Evolutionary conservation across 2,797 vertebrate species (phyloP).

Genomic region (Psittacula echo): DNA sequence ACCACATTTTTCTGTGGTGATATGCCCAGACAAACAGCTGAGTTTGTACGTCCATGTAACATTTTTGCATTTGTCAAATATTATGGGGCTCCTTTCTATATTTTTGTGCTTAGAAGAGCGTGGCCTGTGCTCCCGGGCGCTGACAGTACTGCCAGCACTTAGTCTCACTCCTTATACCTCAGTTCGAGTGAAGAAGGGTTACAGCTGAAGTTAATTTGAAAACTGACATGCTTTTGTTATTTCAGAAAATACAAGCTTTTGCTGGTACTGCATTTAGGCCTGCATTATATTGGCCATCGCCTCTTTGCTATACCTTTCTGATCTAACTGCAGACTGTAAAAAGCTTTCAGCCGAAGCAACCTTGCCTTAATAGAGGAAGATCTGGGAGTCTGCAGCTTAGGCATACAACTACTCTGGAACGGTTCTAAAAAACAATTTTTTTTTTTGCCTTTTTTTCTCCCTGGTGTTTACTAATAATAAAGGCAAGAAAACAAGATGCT

Average conservation of each 20-base stretch:
- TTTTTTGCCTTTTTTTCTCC: background rate
- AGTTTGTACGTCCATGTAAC: background rate
- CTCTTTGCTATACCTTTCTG: background rate
- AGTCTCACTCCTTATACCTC: background rate
- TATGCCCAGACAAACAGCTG: background rate
- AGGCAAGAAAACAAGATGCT: background rate
- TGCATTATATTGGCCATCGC: background rate
- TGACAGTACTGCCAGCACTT: background rate
- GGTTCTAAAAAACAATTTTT: background rate
- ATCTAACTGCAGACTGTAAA: background rate
- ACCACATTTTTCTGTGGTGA: background rate
- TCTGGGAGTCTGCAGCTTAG: background rate
- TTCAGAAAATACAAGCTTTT: background rate
- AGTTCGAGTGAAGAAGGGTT: background rate
- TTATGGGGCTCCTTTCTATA: background rate
- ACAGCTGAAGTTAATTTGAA: background rate
- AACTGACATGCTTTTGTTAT: background rate
- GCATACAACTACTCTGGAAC: background rate
- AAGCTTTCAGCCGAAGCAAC: background rate
- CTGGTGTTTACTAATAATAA: background rate
- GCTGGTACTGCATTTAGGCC: background rate
- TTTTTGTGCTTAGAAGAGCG: background rate
- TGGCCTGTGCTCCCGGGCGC: background rate
- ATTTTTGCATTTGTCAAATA: constrained; percentile 4
- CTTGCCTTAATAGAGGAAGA: background rate